A percentile compares a stretch with the other conserved stretches of the same genome.
Conservation (phyloP, 1,140 invertebrate genomes). For the Mizuhopecten yessoensis region DNA sequence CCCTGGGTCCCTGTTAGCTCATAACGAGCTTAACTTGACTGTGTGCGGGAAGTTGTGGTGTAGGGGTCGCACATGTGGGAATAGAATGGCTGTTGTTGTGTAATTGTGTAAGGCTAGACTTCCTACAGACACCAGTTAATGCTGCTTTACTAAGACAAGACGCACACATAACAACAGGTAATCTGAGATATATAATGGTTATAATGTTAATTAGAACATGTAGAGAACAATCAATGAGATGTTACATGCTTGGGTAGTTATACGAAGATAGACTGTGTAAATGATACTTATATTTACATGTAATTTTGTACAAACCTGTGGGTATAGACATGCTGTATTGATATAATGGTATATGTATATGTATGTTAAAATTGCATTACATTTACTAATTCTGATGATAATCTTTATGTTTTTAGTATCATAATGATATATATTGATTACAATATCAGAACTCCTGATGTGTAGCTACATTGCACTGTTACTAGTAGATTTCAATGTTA, state of each 20-base stretch:
- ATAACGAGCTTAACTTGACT: background rate
- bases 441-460: background rate
- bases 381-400: too few relatives aligned
- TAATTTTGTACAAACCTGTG: background rate
- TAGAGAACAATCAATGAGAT: background rate
- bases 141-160: background rate
- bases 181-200: background rate
- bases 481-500: too few relatives aligned
- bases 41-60: background rate
- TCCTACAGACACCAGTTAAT: background rate
- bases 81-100: background rate
- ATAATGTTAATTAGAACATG: background rate
- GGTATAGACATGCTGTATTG: background rate
- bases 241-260: slow-evolving; percentile 16
- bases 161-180: background rate
- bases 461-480: too few relatives aligned
- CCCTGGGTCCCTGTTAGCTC: background rate
- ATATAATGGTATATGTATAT: too few relatives aligned
- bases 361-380: too few relatives aligned
- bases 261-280: background rate
- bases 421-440: background rate
- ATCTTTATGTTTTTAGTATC: too few relatives aligned
- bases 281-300: background rate
- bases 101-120: background rate
- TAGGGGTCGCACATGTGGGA: slow-evolving; percentile 2